These are phyloP conservation scores for Haliaeetus leucogaster DNA, from an alignment of 2,113 vertebrate species.

Conservation along the genomic window DNA sequence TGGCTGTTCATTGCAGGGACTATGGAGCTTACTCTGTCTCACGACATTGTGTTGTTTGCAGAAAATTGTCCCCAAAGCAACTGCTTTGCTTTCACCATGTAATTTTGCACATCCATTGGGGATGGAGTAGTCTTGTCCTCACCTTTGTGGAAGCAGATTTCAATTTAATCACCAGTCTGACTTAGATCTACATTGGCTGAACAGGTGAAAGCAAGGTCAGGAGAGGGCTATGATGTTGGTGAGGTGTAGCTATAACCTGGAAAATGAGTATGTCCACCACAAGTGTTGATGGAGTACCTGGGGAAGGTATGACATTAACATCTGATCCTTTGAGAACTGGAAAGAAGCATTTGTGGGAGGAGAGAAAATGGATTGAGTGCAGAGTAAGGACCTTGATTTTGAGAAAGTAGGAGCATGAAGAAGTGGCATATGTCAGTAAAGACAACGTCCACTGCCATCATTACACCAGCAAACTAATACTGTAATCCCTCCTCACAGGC, in stretches of 20 bases:
- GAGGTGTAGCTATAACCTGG: neutral
- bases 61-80: neutral
- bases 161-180: neutral
- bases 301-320: neutral
- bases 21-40: neutral
- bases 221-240: neutral
- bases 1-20: neutral
- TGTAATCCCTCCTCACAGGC: neutral
- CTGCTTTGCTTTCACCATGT: neutral
- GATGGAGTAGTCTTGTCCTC: neutral
- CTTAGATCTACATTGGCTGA: neutral
- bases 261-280: neutral
- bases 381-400: neutral
- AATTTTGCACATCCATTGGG: neutral
- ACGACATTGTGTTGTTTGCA: accelerated
- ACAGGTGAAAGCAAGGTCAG: neutral
- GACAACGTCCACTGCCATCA: neutral
- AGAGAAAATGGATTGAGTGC: neutral
- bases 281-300: neutral
- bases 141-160: neutral
- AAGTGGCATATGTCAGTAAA: neutral
- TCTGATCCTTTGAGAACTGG: neutral
- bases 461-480: neutral
- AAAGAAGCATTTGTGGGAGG: neutral
- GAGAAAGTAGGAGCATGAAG: neutral